Evolutionary conservation across 2,888 invertebrate genomes (phyloP).

Genomic region (Acholoe squamosa): DNA sequence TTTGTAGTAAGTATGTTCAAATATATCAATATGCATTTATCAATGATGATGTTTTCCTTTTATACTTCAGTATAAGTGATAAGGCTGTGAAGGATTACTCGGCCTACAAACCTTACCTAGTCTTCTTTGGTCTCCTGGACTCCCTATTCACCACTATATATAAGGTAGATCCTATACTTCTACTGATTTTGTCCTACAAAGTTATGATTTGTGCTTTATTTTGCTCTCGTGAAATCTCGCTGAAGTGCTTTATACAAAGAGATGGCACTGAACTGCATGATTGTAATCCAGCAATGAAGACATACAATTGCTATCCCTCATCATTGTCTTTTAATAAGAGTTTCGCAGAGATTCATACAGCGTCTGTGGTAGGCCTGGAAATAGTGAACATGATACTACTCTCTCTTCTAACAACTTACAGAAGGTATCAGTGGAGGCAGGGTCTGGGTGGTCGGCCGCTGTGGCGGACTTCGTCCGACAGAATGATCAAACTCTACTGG

Average conservation of each 20-base stretch:
- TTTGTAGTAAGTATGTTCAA: too few species aligned
- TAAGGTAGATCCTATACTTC: conserved; percentile 86
- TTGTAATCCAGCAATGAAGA: too few species aligned
- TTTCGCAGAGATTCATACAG: neutral
- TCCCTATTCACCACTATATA: conserved; percentile 93
- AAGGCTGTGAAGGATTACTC: conserved; percentile 86
- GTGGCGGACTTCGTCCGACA: conserved; percentile 96
- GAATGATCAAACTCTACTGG: conserved; percentile 95
- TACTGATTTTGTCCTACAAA: too few species aligned
- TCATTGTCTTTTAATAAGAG: too few species aligned
- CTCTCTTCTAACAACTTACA: conserved; percentile 79
- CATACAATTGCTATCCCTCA: too few species aligned
- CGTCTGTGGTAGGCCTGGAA: neutral
- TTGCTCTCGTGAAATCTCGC: too few species aligned
- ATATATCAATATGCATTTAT: too few species aligned
- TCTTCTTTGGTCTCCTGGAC: conserved; percentile 93
- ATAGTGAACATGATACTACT: neutral
- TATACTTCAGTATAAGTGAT: conserved; percentile 76
- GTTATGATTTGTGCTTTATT: too few species aligned
- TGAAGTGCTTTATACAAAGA: too few species aligned
- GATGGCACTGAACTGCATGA: too few species aligned
- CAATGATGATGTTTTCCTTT: neutral
- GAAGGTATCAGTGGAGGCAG: conserved; percentile 85
- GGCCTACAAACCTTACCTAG: conserved; percentile 92
- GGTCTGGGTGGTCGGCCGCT: conserved; percentile 89